Conservation (phyloP, 1,140 invertebrate species). For the Leptopilina clavipes region DNA sequence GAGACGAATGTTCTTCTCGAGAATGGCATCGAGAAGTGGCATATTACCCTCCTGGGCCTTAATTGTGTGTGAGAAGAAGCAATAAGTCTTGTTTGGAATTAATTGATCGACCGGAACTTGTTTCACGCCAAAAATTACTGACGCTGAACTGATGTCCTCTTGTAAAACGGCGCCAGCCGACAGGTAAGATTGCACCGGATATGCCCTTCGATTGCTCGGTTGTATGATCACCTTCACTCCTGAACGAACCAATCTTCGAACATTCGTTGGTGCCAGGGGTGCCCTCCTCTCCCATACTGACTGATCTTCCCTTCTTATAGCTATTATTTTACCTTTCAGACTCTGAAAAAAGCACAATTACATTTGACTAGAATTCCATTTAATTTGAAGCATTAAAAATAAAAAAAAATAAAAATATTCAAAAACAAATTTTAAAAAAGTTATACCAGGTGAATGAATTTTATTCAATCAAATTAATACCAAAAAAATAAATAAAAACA, state of each 20-base stretch:
- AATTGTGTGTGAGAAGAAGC: slow-evolving; percentile 99
- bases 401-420: too few relatives aligned
- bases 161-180: slow-evolving; percentile 89
- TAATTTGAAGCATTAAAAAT: background rate
- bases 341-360: slow-evolving; percentile 50
- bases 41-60: slow-evolving; percentile 99
- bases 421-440: too few relatives aligned
- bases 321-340: slow-evolving; percentile 80
- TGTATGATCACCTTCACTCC: slow-evolving; percentile 98
- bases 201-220: slow-evolving; percentile 97
- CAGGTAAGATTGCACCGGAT: slow-evolving; percentile 90
- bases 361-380: background rate
- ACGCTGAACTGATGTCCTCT: slow-evolving; percentile 97
- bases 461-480: too few relatives aligned
- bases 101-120: slow-evolving; percentile 96
- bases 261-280: slow-evolving; percentile 93
- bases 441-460: too few relatives aligned
- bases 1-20: slow-evolving; percentile 97
- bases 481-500: too few relatives aligned
- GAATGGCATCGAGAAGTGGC: slow-evolving; percentile 95
- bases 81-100: slow-evolving; percentile 97
- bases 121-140: slow-evolving; percentile 97
- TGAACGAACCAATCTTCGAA: slow-evolving; percentile 87
- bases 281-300: slow-evolving; percentile 98
- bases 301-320: slow-evolving; percentile 93